Percentiles rank a stretch among this genome's conserved stretches.
These are phyloP conservation scores for Apistogramma diplotaenia DNA, from an alignment of 2,113 vertebrate genomes.

Conservation along the genomic window DNA sequence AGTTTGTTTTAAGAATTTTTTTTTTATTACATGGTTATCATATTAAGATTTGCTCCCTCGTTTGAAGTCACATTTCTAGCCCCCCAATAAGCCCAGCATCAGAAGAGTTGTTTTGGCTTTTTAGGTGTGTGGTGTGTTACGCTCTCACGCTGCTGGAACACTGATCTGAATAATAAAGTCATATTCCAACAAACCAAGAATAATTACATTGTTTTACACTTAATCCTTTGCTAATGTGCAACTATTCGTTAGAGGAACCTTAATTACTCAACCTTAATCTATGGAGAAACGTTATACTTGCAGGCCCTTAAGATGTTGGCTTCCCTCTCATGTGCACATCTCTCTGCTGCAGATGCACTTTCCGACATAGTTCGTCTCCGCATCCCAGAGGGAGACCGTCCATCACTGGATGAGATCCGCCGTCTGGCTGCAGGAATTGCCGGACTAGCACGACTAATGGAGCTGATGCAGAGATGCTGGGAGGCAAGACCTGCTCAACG, in stretches of 20 bases:
- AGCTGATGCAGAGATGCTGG: slow-evolving; percentile 72
- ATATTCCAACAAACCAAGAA: background rate
- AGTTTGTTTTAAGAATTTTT: background rate
- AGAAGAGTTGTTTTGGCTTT: no score
- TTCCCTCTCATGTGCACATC: background rate
- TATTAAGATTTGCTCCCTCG: no score
- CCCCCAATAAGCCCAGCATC: background rate
- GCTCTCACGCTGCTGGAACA: no score
- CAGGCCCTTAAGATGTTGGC: background rate
- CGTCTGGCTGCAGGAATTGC: background rate
- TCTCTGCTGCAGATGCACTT: slow-evolving; percentile 3
- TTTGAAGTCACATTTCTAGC: background rate
- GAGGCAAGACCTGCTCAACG: background rate
- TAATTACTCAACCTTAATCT: background rate
- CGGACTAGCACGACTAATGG: slow-evolving; percentile 7
- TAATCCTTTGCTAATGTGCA: background rate
- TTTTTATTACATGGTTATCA: no score
- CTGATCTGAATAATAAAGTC: background rate
- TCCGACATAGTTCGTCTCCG: slow-evolving; percentile 58
- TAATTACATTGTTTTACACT: background rate
- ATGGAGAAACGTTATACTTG: background rate
- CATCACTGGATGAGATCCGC: slow-evolving; percentile 34
- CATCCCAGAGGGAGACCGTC: slow-evolving; percentile 69
- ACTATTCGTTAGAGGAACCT: background rate
- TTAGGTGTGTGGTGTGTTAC: background rate